Evolutionary conservation across 2,888 invertebrate species (phyloP).

Genomic region (Trissolcus brochymenae): DNA sequence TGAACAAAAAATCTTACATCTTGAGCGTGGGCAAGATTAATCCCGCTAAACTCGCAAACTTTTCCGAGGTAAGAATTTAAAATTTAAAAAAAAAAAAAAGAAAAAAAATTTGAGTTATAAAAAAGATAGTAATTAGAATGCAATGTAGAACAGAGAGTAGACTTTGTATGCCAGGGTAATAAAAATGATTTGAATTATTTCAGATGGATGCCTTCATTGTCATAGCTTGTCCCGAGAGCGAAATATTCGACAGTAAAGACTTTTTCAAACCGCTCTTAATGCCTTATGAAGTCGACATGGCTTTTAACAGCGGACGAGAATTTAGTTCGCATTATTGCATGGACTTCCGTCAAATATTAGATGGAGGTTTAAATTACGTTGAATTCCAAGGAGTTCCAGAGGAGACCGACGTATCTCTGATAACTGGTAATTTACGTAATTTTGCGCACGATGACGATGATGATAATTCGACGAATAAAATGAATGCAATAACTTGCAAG

Average conservation of each 20-base stretch:
- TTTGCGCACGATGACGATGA: slow-evolving; percentile 61
- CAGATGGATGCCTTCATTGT: slow-evolving; percentile 94
- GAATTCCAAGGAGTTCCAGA: slow-evolving; percentile 71
- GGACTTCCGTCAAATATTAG: slow-evolving; percentile 86
- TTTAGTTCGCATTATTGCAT: slow-evolving; percentile 81
- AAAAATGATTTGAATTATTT: slow-evolving; percentile 38
- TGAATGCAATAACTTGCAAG: slow-evolving; percentile 64
- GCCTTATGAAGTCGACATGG: slow-evolving; percentile 93
- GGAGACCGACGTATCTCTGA: slow-evolving; percentile 83
- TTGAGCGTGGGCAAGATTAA: slow-evolving; percentile 96
- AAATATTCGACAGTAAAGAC: slow-evolving; percentile 88
- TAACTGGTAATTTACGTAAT: slow-evolving; percentile 84
- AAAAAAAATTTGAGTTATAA: no score
- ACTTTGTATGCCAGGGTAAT: not conserved
- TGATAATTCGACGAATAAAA: slow-evolving; percentile 71
- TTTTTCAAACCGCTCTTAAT: slow-evolving; percentile 94
- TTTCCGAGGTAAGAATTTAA: slow-evolving; percentile 86
- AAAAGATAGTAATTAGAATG: no score
- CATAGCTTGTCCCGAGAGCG: slow-evolving; percentile 94
- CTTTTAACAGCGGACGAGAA: slow-evolving; percentile 81
- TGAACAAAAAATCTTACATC: slow-evolving; percentile 92
- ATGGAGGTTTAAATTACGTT: slow-evolving; percentile 79
- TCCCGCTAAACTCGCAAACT: slow-evolving; percentile 96
- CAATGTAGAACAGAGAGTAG: no score
- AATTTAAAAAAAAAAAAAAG: no score